Evolutionary conservation across 2,888 invertebrate genomes (phyloP), one percentile per base, ranked within the genome.

Genomic region (Chrysotoxum bicinctum): DNA sequence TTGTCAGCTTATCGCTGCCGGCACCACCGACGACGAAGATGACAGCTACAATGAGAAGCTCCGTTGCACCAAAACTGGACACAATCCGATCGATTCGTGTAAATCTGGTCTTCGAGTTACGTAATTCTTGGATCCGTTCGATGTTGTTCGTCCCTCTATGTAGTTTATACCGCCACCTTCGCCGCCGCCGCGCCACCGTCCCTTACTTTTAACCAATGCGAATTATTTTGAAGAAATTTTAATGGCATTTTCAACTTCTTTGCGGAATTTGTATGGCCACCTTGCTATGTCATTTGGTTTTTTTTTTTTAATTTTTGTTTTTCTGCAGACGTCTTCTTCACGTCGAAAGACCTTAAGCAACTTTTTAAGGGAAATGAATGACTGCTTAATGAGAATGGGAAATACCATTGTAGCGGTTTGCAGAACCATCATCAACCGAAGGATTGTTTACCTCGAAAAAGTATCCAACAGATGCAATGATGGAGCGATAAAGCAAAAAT

Each of bases 221-320:
- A 62, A 69, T 21, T 50, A 35, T 77, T 76, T 73, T 73, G 64
- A 69, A 69, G 81, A 77, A 77, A 85, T 85, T 85, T 74, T 45
- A 85, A 81, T 77, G 62, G 68, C 70, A n/a, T 80, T 72, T 72
- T 72, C 26, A 48, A 21, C 66, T 60, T 70, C 62, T 76, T 85
- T 85, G 73, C 9, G 80, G 80, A 76, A 85, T 85, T 80, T 85
- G 69, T 73, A 85, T 73, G 30, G 60, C 75, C 75, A 72, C 69
- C 76, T 76, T 76, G 72, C 48, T 2, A 9, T 75, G 56, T 45
- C 54, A 62, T 78, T 83, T 50, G 12, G 10, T 35, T 32, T 16
- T 1, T 9, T 16, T 40, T 30, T 43, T n/a, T 19, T 37, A 40
- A n/a, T 10, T 9, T 52, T 12, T 58, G 30, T 21, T 26, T 3